Evolutionary conservation across 2,797 vertebrate genomes (phyloP).

Genomic region (Simalia tracyae): DNA sequence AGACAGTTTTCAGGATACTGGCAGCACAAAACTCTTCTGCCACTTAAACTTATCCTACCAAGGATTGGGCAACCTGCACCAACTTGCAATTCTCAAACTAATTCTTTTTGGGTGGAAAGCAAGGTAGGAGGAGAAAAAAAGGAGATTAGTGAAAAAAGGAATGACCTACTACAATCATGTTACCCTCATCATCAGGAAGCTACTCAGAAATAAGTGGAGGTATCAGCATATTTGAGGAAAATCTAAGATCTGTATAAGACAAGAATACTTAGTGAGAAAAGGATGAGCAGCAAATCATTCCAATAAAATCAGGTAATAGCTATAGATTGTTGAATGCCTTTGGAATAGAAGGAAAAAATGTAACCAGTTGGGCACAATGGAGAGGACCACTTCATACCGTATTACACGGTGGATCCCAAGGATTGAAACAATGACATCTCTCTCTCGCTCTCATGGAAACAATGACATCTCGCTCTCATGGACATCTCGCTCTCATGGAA

Average conservation of each 20-base stretch:
- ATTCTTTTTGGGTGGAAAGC: background rate
- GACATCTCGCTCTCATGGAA: slow-evolving; percentile 1
- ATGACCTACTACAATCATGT: background rate
- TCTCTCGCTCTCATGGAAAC: background rate
- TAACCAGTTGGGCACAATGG: background rate
- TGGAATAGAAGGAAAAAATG: background rate
- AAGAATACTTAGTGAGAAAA: background rate
- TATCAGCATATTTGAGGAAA: background rate
- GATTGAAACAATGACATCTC: background rate
- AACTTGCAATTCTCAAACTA: background rate
- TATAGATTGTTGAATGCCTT: background rate
- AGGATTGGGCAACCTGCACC: background rate
- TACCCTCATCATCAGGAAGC: background rate
- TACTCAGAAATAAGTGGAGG: background rate
- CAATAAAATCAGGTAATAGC: background rate
- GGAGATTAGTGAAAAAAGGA: background rate
- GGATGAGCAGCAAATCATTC: background rate
- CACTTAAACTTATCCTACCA: background rate
- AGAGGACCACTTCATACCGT: no score
- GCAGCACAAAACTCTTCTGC: background rate
- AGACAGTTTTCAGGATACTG: background rate
- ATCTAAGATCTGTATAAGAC: background rate
- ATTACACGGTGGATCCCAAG: background rate
- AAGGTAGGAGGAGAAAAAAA: background rate
- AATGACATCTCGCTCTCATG: background rate